Evolutionary conservation across 2,113 vertebrate genomes (phyloP), one percentile per base, ranked within the genome.

Genomic region (Phalacrocorax carbo): DNA sequence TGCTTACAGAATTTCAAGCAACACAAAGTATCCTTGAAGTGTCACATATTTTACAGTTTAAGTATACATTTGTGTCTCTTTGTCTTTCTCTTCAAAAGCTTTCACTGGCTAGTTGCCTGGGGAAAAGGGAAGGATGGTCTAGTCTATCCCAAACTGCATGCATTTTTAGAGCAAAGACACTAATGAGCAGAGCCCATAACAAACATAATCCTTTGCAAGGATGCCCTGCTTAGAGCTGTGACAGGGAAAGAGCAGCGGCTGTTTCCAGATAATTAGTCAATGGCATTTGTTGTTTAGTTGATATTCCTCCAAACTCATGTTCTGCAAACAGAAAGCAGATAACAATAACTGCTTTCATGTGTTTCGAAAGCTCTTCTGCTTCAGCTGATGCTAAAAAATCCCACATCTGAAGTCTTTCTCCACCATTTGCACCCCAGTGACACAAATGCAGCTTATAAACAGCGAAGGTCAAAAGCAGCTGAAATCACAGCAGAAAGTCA

Each of bases 11-110:
- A 79, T 82, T 94, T 96, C 94, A 96, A 96, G 96, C 96, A 86
- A 82, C 94, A 88, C 96, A 96, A 95, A 97, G 94, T 93, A 93
- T 96, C 90, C 88, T 89, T 95, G 95, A 96, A 97, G 89, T 96
- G 93, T 94, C 95, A 73, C 95, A 94, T 94, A 97, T 96, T 97
- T 97, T 91, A 93, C 49, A 81, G 80, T 57, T 89, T 60, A 81
- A 96, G 91, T 97, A 97, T 96, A 95, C 93, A 94, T 95, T 91
- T 79, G 49, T 73, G 90, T 97, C 82, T 97, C 86, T 86, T 9
- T 68, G 79, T 64, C 86, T 48, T 83, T 71, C 86, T 86, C 89
- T 96, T 94, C 94, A 95, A 97, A 97, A 94, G 57, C 92, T 95
- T 97, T 73, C 66, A 70, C 77, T 97, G 97, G 97, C 93, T 69